Conservation (phyloP, 2,797 vertebrate species). For the Leucoraja ocellata region DNA sequence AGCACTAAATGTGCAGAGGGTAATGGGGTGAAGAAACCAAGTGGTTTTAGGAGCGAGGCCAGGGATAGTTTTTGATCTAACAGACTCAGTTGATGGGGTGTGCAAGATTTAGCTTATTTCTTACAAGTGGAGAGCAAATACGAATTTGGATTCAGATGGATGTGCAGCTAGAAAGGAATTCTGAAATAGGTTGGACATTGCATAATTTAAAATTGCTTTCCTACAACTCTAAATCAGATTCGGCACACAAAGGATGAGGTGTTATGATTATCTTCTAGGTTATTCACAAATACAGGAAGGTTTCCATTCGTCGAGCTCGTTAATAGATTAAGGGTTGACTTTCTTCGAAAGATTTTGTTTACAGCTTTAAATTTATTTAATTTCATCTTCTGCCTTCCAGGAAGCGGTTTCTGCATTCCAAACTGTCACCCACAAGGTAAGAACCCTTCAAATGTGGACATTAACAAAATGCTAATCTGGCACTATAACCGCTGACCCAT, state of each 20-base stretch:
- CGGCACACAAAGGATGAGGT: background rate
- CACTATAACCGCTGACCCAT: background rate
- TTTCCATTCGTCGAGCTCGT: constrained; percentile 6
- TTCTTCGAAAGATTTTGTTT: constrained; percentile 25
- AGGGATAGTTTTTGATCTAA: background rate
- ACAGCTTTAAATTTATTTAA: constrained; percentile 29
- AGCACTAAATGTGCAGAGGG: background rate
- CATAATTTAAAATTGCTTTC: background rate
- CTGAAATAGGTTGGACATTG: background rate
- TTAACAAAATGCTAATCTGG: constrained; percentile 26
- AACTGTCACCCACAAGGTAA: constrained; percentile 38
- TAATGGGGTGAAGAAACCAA: background rate
- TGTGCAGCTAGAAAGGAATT: background rate
- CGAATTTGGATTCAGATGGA: background rate
- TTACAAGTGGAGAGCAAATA: background rate
- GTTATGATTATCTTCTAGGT: background rate
- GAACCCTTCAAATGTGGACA: constrained; percentile 35
- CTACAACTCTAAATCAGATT: background rate
- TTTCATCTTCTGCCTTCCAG: constrained; percentile 39
- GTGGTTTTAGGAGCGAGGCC: background rate
- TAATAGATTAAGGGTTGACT: constrained; percentile 12
- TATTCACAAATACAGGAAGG: background rate
- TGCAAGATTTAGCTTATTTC: too few species aligned
- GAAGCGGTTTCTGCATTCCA: constrained; percentile 35
- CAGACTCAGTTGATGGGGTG: background rate